Percentiles rank a stretch among this genome's conserved stretches.
Evolutionary conservation across 2,113 vertebrate species (phyloP).

Genomic region (Falcunculus frontatus): DNA sequence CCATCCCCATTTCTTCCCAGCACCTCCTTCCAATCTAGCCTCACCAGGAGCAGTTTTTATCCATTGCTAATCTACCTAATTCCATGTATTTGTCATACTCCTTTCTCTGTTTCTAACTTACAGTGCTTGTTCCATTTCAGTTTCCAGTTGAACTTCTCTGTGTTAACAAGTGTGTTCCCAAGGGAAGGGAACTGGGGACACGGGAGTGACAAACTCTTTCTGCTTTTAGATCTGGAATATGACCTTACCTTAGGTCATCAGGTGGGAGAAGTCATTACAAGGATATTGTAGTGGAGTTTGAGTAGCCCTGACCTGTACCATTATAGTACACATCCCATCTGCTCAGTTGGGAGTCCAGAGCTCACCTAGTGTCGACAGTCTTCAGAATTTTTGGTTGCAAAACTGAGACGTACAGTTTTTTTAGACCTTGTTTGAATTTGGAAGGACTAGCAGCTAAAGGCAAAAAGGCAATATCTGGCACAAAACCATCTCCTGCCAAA

Average conservation of each 20-base stretch:
- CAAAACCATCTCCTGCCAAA: background rate
- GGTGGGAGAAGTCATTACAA: background rate
- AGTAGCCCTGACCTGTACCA: background rate
- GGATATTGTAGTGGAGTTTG: background rate
- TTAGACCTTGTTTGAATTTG: background rate
- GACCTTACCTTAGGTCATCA: background rate
- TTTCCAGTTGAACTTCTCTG: background rate
- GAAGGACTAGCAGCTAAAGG: background rate
- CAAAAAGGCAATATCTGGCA: background rate
- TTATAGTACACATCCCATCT: accelerated
- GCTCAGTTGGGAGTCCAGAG: background rate
- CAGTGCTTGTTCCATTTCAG: background rate
- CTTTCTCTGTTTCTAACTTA: background rate
- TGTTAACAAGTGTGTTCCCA: background rate
- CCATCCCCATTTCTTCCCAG: background rate
- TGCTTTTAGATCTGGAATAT: background rate
- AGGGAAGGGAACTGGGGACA: background rate
- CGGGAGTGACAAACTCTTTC: background rate
- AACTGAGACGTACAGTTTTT: background rate
- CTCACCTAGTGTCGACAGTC: background rate
- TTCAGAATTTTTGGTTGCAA: background rate
- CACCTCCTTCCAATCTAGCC: background rate
- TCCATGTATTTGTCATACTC: background rate
- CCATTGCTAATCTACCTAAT: background rate
- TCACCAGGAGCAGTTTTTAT: background rate